Evolutionary conservation across 2,888 invertebrate genomes (phyloP).

Genomic region (Yponomeuta sedellus): DNA sequence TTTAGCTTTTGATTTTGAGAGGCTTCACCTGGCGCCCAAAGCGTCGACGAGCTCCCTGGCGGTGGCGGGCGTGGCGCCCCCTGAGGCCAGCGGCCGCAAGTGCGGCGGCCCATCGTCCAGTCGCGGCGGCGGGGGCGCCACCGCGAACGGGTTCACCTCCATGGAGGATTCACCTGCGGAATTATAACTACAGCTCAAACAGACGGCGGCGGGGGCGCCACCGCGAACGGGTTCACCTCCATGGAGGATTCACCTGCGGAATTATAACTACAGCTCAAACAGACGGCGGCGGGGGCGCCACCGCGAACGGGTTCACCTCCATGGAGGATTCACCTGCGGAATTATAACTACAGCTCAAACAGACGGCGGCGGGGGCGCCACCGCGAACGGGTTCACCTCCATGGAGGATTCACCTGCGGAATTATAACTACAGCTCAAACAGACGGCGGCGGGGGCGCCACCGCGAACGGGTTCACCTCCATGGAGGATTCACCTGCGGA

Average conservation of each 20-base stretch:
- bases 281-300: conserved; percentile 46
- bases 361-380: conserved; percentile 46
- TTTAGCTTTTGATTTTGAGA: no score
- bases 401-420: conserved; percentile 34
- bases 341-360: no score
- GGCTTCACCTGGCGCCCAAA: conserved; percentile 39
- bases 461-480: conserved; percentile 61
- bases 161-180: conserved; percentile 34
- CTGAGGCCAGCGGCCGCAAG: conserved; percentile 45
- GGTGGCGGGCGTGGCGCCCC: conserved; percentile 32
- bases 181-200: no score
- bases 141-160: conserved; percentile 61
- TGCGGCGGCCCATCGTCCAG: conserved; percentile 39
- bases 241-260: conserved; percentile 34
- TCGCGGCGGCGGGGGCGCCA: conserved; percentile 45
- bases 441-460: conserved; percentile 46
- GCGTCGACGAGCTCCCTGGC: conserved; percentile 44
- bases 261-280: no score
- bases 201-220: conserved; percentile 46
- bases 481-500: conserved; percentile 34
- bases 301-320: conserved; percentile 61
- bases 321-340: conserved; percentile 34
- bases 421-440: no score
- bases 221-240: conserved; percentile 61
- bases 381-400: conserved; percentile 61